Evolutionary conservation across 2,888 invertebrate species (phyloP), one percentile per base, ranked within the genome.

Genomic region (Ernsta delagoae): DNA sequence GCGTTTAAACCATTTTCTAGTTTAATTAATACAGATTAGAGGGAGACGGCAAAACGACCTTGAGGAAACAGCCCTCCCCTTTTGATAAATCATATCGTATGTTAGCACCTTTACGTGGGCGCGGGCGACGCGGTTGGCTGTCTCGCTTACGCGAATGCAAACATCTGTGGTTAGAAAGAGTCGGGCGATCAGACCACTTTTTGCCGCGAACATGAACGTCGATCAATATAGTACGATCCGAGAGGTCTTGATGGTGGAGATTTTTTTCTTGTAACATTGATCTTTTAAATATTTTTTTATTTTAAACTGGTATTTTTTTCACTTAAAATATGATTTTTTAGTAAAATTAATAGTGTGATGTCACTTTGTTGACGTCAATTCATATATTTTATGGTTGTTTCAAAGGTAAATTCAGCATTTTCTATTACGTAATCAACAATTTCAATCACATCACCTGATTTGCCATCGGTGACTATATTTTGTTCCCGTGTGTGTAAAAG

Each of bases 191-290:
- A 86, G 85, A 84, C 86, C 83, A 90, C 91, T 16, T 91, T 92
- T 91, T 92, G 88, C 86, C 84, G 83, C 78, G 84, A 87, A 85
- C 86, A 84, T 87, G 89, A 90, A 90, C 91, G 90, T 88, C 86
- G 90, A 90, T 89, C 89, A 86, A 84, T 88, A 83, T 85, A 87
- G 79, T 77, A 80, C 85, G 86, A 77, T 79, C 73, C 72, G 72
- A 71, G 68, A 71, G 59, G 73, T 84, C 79, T 90, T 90, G 89
- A 76, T 87, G 85, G 84, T 90, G 85, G 76, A 63, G 31, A 41
- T 41, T 56, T 59, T 69, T 63, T 67, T 16, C 6, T 11, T 41
- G 9, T 9, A 3, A 31, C 1, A 31, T 31, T 31, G 31, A 4
- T 31, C 31, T 31, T 31, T 31, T 31, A 31, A 31, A 31, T 31